Evolutionary conservation across 2,797 vertebrate species (phyloP).

Genomic region (Enteromius unitaeniatus): DNA sequence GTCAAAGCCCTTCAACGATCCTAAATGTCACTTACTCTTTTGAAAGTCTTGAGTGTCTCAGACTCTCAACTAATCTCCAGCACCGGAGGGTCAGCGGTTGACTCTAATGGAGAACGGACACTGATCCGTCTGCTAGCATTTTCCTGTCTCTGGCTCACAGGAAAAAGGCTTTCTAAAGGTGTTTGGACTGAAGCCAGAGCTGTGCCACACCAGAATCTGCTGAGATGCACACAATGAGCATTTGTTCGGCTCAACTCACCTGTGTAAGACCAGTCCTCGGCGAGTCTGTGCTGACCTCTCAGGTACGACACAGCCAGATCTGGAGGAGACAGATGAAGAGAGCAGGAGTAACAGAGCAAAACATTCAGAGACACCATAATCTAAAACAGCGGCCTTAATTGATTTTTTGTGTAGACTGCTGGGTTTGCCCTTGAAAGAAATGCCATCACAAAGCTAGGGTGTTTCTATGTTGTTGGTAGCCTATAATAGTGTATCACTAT

Average conservation of each 20-base stretch:
- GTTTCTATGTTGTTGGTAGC: neutral
- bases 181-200: conserved; percentile 29
- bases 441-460: neutral
- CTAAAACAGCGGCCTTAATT: neutral
- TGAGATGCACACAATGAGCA: conserved; percentile 21
- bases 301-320: conserved; percentile 65
- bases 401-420: neutral
- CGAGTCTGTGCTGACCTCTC: conserved; percentile 80
- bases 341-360: neutral
- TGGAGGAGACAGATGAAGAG: conserved; percentile 58
- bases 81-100: conserved; percentile 22
- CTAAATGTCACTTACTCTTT: conserved; percentile 33
- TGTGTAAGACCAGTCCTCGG: conserved; percentile 95
- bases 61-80: conserved; percentile 43
- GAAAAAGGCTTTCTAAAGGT: neutral
- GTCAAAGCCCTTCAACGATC: neutral
- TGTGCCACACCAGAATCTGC: conserved; percentile 2
- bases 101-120: conserved; percentile 37
- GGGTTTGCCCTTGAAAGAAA: neutral
- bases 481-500: neutral
- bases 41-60: conserved; percentile 40
- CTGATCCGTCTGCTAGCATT: conserved; percentile 41
- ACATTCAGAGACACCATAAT: neutral
- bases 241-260: conserved; percentile 75
- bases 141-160: conserved; percentile 10